Evolutionary conservation across 92 coral and sea anemone species (phyloP).

Genomic region (Epizoanthus ramosus): DNA sequence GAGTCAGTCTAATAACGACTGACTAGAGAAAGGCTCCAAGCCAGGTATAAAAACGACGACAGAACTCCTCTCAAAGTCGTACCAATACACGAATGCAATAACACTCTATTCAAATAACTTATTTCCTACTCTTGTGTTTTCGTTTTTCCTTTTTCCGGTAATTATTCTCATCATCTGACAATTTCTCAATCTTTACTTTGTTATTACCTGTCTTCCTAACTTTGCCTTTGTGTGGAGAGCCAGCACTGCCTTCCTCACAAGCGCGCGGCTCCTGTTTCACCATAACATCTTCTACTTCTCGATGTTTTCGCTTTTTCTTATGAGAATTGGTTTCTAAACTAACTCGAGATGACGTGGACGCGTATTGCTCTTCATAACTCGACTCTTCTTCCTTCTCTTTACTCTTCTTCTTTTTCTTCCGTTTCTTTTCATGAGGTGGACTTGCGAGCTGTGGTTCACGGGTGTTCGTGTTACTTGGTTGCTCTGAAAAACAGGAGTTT

Average conservation of each 20-base stretch:
- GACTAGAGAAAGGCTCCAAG: too few species aligned
- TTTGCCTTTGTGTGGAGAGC: not conserved
- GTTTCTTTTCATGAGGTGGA: not conserved
- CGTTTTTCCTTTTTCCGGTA: not conserved
- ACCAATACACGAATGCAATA: too few species aligned
- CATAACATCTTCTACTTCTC: not conserved
- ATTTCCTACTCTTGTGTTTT: constrained; percentile 2
- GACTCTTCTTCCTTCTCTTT: not conserved
- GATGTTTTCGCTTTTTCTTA: constrained; percentile 1
- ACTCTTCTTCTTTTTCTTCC: not conserved
- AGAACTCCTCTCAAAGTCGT: too few species aligned
- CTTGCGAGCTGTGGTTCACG: not conserved
- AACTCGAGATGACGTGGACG: not conserved
- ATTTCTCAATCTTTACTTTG: not conserved
- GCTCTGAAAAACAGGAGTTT: not conserved
- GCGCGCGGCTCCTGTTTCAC: not conserved
- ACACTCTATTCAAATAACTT: too few species aligned
- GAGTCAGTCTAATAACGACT: too few species aligned
- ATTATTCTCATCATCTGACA: not conserved
- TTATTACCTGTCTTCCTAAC: not conserved
- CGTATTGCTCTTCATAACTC: not conserved
- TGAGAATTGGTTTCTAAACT: not conserved
- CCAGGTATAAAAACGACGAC: too few species aligned
- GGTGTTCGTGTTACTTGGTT: not conserved
- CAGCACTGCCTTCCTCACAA: not conserved